Evolutionary conservation across 1,140 invertebrate species (phyloP), one percentile per base, ranked within the genome.

Genomic region (Halyomorpha halys): DNA sequence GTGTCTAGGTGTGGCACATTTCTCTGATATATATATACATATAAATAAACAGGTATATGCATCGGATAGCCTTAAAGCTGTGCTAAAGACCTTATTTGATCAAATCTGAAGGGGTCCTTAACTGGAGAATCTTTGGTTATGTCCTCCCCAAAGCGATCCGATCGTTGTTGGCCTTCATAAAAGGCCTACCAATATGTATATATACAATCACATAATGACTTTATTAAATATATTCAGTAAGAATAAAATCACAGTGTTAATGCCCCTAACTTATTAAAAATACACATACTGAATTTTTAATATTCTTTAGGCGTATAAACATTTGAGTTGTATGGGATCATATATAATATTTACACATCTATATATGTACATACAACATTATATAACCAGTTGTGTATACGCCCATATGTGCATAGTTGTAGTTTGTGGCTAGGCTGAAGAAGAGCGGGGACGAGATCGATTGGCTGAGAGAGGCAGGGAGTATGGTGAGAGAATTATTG

Each of bases 241-340:
- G 51, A 59, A 65, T 63, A 65, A 65, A 65, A 65, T 65, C 64
- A 65, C 64, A 65, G 64, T 60, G 51, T 65, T 65, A 62, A 65
- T 65, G 64, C 64, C 64, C 64, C 60, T 62, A 65, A 65, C 64
- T 65, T 65, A 60, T 44, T 60, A 18, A 44, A 34, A 60, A 44
- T 60, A 44, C 59, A 60, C 30, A 19, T 18, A 39, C 6, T 39
- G 15, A 18, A 39, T 61, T 53, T 65, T 51, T 34, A 51, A 61
- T 62, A 56, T 56, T 56, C 53, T 21, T 56, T 56, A 39, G 34
- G 34, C 34, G 34, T 39, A 39, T 39, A 39, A 39, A 39, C 34
- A 39, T 39, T 30, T 13, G 34, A 39, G 34, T 39, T 39, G 34
- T 39, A 39, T 39, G 34, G 34, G 34, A 39, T 39, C 34, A 39